phyloP scores from a whole-genome alignment of 2,888 invertebrate species.

The Dynastes grantii region DNA sequence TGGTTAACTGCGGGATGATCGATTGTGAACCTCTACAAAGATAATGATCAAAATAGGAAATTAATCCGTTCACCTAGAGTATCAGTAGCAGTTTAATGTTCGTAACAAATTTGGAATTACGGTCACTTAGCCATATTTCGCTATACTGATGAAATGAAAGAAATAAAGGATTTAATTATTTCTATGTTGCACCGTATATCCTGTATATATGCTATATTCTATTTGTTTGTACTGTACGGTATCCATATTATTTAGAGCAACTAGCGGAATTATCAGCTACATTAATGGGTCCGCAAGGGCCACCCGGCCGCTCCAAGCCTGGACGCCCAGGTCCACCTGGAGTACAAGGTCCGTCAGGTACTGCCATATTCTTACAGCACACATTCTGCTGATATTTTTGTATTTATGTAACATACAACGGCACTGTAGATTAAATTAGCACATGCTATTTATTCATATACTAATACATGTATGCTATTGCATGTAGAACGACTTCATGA shows the following conservation, averaged over 20 bases:
- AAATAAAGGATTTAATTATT: too few species aligned
- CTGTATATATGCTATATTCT: not conserved
- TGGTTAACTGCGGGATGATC: too few species aligned
- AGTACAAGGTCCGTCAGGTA: conserved; percentile 79
- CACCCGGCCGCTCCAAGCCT: conserved; percentile 77
- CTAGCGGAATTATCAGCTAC: conserved; percentile 80
- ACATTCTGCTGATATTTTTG: conserved; percentile 6
- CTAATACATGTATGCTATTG: conserved; percentile 56
- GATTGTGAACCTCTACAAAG: too few species aligned
- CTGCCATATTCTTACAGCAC: conserved; percentile 48
- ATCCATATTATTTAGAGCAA: conserved; percentile 74
- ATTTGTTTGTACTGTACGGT: conserved; percentile 10
- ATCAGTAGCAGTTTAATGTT: too few species aligned
- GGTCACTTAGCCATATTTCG: not conserved
- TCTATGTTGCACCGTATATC: too few species aligned
- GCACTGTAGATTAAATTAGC: conserved; percentile 44
- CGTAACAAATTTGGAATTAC: too few species aligned
- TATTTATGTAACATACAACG: conserved; percentile 27
- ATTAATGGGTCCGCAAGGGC: conserved; percentile 78
- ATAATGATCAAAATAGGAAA: too few species aligned
- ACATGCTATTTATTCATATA: conserved; percentile 42
- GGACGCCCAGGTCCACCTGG: conserved; percentile 83
- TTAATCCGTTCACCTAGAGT: too few species aligned
- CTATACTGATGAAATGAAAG: not conserved
- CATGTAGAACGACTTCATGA: conserved; percentile 70